Evolutionary conservation across 2,113 vertebrate species (phyloP).

Genomic region (Machaerirhynchus nigripectus): DNA sequence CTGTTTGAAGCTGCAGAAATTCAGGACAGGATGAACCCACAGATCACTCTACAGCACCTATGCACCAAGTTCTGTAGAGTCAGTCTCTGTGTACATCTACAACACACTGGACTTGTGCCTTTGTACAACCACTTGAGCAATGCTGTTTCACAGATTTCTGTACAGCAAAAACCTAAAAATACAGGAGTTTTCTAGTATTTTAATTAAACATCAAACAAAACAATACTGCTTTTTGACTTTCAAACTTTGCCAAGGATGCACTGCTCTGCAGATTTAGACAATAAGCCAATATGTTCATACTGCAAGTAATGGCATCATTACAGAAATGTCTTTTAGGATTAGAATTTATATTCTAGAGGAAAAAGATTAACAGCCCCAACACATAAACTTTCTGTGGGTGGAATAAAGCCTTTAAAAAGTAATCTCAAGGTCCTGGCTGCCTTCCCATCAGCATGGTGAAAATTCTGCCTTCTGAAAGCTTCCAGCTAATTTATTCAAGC

Average conservation of each 20-base stretch:
- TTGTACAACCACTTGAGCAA: not conserved
- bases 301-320: not conserved
- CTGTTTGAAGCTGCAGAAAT: not conserved
- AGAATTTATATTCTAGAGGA: not conserved
- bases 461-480: not conserved
- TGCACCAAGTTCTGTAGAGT: not conserved
- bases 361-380: not conserved
- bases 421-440: not conserved
- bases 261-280: not conserved
- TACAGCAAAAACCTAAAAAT: not conserved
- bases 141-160: not conserved
- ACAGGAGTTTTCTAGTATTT: not conserved
- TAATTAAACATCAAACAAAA: not conserved
- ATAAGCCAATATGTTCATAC: not conserved
- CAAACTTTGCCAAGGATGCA: not conserved
- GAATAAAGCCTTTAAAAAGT: not conserved
- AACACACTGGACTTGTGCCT: rapidly evolving
- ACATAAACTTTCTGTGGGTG: not conserved
- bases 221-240: not conserved
- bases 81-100: not conserved
- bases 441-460: not conserved
- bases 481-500: not conserved
- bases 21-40: not conserved
- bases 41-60: not conserved
- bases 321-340: not conserved